A percentile compares a stretch with the other conserved stretches of the same genome.
Conservation (phyloP, 1,140 invertebrate species). For the Aculops lycopersici region DNA sequence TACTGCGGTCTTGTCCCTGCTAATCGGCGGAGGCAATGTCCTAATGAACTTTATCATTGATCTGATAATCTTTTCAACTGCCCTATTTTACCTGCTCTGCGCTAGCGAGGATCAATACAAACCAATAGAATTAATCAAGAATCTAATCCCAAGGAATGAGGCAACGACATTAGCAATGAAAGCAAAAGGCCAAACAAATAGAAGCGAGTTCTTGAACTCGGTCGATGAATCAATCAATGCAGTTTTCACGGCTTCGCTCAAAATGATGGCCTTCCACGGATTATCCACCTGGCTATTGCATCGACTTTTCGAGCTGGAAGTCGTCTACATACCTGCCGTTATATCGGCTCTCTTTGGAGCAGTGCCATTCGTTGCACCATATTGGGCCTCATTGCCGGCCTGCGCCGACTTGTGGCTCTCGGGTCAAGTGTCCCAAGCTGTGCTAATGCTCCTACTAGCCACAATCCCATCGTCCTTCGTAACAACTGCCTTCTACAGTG, state of each 20-base stretch:
- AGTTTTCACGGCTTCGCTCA: slow-evolving; percentile 74
- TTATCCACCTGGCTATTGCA: slow-evolving; percentile 92
- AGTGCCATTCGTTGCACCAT: slow-evolving; percentile 67
- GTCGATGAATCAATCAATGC: slow-evolving; percentile 30
- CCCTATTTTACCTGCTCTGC: slow-evolving; percentile 69
- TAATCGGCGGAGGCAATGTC: slow-evolving; percentile 38
- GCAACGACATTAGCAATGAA: slow-evolving; percentile 13
- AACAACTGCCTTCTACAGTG: slow-evolving; percentile 74
- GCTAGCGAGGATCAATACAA: slow-evolving; percentile 60
- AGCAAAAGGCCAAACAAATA: slow-evolving; percentile 5
- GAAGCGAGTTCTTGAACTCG: slow-evolving; percentile 38
- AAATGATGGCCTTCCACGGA: slow-evolving; percentile 84
- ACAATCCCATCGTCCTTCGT: slow-evolving; percentile 58
- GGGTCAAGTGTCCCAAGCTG: slow-evolving; percentile 29
- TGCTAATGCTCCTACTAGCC: slow-evolving; percentile 44
- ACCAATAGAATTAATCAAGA: slow-evolving; percentile 47
- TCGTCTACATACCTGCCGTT: slow-evolving; percentile 74
- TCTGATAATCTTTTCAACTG: slow-evolving; percentile 76
- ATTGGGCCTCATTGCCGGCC: slow-evolving; percentile 68
- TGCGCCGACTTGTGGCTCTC: slow-evolving; percentile 73
- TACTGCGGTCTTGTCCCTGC: slow-evolving; percentile 45
- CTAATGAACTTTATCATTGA: slow-evolving; percentile 7
- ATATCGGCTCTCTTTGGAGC: slow-evolving; percentile 66
- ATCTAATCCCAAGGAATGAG: slow-evolving; percentile 28
- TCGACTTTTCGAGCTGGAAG: slow-evolving; percentile 66